Evolutionary conservation across 2,113 vertebrate species (phyloP), one percentile per base, ranked within the genome.

Genomic region (Zosterops japonicus): DNA sequence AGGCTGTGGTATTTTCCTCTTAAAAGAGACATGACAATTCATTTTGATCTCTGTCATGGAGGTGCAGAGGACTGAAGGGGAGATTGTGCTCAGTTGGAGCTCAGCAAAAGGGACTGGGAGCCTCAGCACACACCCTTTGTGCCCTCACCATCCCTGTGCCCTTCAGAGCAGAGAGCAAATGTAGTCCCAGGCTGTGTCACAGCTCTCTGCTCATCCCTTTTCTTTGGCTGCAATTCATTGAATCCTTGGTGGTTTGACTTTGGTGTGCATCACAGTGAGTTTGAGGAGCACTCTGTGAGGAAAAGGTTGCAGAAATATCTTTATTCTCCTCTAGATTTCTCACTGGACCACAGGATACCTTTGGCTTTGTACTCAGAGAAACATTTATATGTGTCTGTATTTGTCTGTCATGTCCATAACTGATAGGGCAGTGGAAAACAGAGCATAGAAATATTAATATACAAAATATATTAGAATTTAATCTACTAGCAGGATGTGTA

Each of bases 41-140:
- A 80, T 95, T 95, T 80, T 93, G 64, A 64, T 93, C 64, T 86
- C 39, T 90, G 42, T 46, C 76, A 7, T 1, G 41, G 63, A 56
- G 29, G 22, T 53, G 20, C 9, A 65, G 78, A 21, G 1, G 8
- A n/a, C 68, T 53, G 64, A 68, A 70, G 41, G 56, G 0, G 3
- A 68, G 47, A 36, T 2, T 31, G 14, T 12, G 19, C 52, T 60
- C 68, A 35, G 25, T 0, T 15, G 87, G 72, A 79, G 63, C 67
- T 79, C 56, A 36, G 63, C 36, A 64, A 14, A 53, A 80, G 35
- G 70, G 24, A 6, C n/a, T 15, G 44, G 33, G 41, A 76, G 46
- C 61, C 31, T 49, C 44, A 14, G 6, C 41, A 17, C 0, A 0
- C 11, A 11, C 8, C n/a, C 41, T 29, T 28, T 16, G 1, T 47